phyloP scores from a whole-genome alignment of 2,888 invertebrate genomes.

The Venustoraphidia nigricollis region DNA sequence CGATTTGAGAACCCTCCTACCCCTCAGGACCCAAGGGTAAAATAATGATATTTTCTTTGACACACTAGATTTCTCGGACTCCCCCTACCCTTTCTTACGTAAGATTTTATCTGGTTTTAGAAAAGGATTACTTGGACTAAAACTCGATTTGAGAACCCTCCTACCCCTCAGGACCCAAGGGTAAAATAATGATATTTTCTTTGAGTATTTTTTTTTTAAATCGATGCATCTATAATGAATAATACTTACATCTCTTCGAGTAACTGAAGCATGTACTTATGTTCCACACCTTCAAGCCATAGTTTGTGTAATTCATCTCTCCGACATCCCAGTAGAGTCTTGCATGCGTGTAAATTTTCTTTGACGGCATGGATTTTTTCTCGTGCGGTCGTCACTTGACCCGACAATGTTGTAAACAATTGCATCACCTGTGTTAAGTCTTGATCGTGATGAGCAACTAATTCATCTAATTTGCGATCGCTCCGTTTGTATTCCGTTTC shows the following conservation, averaged over 20 bases:
- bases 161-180: no score
- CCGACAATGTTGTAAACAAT: constrained; percentile 61
- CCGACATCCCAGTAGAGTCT: constrained; percentile 72
- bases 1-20: no score
- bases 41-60: no score
- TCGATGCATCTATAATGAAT: constrained; percentile 1
- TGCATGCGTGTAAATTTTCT: constrained; percentile 69
- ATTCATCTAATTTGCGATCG: constrained; percentile 74
- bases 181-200: constrained; percentile 2
- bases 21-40: no score
- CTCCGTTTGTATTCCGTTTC: constrained; percentile 88
- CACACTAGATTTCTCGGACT: no score
- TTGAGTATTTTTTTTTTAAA: neutral
- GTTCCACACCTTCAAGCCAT: constrained; percentile 93
- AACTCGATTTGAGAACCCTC: no score
- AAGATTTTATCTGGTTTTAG: no score
- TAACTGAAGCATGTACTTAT: constrained; percentile 77
- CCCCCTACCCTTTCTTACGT: no score
- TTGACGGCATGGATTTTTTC: constrained; percentile 64
- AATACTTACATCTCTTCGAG: constrained; percentile 71
- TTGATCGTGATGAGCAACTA: constrained; percentile 75
- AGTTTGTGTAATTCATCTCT: constrained; percentile 84
- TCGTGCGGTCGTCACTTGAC: constrained; percentile 58
- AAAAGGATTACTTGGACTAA: no score
- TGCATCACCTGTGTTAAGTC: constrained; percentile 70